Base-by-base conservation (phyloP, 2,888 invertebrate genomes). In the Drosophila hawaiiensis region DNA sequence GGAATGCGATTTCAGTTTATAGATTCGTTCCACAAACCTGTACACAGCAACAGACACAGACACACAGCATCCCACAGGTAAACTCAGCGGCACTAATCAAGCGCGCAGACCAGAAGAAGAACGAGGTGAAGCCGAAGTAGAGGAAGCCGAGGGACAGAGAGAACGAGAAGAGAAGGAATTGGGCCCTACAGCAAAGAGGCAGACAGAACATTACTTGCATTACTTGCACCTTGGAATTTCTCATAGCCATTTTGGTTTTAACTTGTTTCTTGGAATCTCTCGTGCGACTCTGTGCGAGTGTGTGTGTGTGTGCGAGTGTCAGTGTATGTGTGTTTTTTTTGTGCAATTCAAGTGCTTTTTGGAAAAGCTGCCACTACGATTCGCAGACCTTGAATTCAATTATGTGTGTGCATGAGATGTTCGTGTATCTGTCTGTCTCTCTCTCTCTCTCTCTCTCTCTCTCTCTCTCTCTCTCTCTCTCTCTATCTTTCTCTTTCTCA, bases 1-100 rank as follows among this genome's bases (percentile, higher is more conserved):
- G 50, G 65, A 65, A 56, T 64, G 90, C 90, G 83, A 90, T 88
- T 80, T 82, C 71, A 75, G 85, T 80, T 84, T 85, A 88, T 88
- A 90, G 88, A 90, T 86, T 90, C 90, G 85, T 86, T 88, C 89
- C 85, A 90, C 58, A 86, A 86, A 86, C 85, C 90, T 86, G 85
- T 86, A 78, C 84, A 68, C 16, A 16, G 47, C 35, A 35, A 4
- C 35, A 35, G 28, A 28, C 28, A 2, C 43, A 22, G 47, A 25
- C 47, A 16, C 47, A 9, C 90, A 70, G 84, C 81, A 73, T 82
- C 80, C 83, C 81, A 79, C 86, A 87, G 86, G 86, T 90, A 87
- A 88, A 80, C 82, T 28, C 55, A 66, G 87, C 91, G 78, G 76
- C 89, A 90, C 87, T 90, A 88, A 90, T 88, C 87, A 89, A 78